These are phyloP conservation scores for Sceloporus undulatus DNA, from an alignment of 2,113 vertebrate genomes.

Conservation along the genomic window DNA sequence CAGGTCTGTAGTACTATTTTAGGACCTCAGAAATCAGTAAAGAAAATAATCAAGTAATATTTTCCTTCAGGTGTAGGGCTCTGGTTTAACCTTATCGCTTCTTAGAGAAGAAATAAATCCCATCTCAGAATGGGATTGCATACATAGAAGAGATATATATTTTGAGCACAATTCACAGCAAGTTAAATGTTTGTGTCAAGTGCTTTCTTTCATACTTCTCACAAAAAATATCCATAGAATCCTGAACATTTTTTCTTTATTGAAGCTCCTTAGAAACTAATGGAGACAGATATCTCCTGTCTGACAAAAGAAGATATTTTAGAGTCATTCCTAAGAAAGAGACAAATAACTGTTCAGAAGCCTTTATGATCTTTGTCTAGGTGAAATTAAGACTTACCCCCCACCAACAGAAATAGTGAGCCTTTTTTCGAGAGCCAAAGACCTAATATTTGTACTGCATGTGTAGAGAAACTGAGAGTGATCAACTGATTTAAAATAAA, in stretches of 20 bases:
- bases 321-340: background rate
- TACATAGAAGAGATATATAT: background rate
- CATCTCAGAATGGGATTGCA: background rate
- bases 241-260: background rate
- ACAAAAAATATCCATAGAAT: background rate
- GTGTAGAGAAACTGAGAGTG: background rate
- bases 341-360: background rate
- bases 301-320: background rate
- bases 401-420: background rate
- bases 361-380: background rate
- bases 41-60: background rate
- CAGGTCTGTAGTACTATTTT: background rate
- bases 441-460: background rate
- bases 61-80: background rate
- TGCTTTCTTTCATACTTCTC: background rate
- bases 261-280: background rate
- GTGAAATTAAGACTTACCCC: background rate
- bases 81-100: background rate
- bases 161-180: background rate
- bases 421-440: background rate
- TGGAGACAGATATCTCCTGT: background rate
- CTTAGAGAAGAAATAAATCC: background rate
- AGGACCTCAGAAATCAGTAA: background rate
- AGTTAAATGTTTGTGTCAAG: background rate
- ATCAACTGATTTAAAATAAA: background rate